Evolutionary conservation across 2,113 vertebrate genomes (phyloP), one percentile per base, ranked within the genome.

Genomic region (Quiscalus mexicanus): DNA sequence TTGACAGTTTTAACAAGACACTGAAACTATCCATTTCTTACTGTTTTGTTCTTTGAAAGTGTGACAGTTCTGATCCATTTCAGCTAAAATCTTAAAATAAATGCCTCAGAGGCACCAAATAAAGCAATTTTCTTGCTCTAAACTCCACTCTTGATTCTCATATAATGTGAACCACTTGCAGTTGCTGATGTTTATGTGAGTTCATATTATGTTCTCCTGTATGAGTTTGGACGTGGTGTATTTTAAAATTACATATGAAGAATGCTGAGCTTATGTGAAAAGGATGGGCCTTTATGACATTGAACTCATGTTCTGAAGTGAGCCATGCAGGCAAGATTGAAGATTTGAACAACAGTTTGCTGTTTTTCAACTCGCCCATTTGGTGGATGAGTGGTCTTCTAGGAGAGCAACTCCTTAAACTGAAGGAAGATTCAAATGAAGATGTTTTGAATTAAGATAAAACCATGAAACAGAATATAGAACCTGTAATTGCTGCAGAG

Each of bases 61-160:
- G 24, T 52, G 49, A 58, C 41, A 63, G 3, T 52, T 55, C 15
- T 15, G 15, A 33, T 45, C 42, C 24, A 25, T 80, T 87, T 74
- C 76, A 81, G 68, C 56, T 92, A 68, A 94, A 90, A 93, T 41
- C 31, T 81, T 81, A 55, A 90, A 80, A 59, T 50, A 84, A 94
- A 70, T 93, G 55, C 56, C 37, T 86, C 15, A 3, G n/a, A 90
- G 59, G 44, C 68, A 93, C 52, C 60, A 90, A 90, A 67, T 68
- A 68, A 74, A 95, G 74, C 47, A 63, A 39, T 64, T 74, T 88
- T 81, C 47, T 94, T 92, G 20, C 56, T 86, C 42, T 88, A 52
- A 91, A 31, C 49, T 53, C 42, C 14, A 5, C 45, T 96, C 55
- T 60, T 64, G 47, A 49, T 50, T 88, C 23, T 70, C 7, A 11